Base-by-base conservation (phyloP, 2,797 vertebrate species). In the Pelochelys cantorii region DNA sequence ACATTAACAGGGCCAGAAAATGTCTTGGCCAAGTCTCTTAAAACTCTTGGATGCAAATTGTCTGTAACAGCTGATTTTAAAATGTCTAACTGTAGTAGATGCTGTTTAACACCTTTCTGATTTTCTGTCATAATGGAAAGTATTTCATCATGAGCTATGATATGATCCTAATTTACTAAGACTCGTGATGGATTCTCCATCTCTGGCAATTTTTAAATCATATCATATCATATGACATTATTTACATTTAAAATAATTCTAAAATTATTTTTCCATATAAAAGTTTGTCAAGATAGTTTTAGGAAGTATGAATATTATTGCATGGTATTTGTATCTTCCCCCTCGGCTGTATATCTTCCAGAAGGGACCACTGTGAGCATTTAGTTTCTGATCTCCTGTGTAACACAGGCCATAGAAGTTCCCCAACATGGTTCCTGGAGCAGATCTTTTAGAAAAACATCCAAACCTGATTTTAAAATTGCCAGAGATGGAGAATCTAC, bases 71-170 rank as follows among this genome's bases (percentile, higher is more conserved):
- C 37, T 84, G 75, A 81, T 10, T 74, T 3, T 48, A 87, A 85
- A 37, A 7, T 6, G 0, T 1, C 84, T 71, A 86, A 0, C 11
- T 86, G 1, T 37, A 11, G 1, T 59, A 78, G n/a, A 74, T 65
- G 2, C 4, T n/a, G 53, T 57, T 94, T 80, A 80, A 6, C 1
- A 83, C 65, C 14, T 3, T 68, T n/a, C 3, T 53, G 71, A 86
- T 52, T 90, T 75, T 29, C 5, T 88, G 86, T 74, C 86, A 31
- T 74, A 85, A 84, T 1, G 54, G 5, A 87, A 93, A 83, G 10
- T 60, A 85, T 90, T 11, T 34, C 78, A n/a, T 56, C 48, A 52
- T 48, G 42, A 48, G 42, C 42, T 31, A 6, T 79, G 54, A 11
- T 1, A 84, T 52, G 42, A 48, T 48, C 42, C 42, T 48, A 48